phyloP scores from a whole-genome alignment of 2,797 vertebrate genomes.

The Margarornis squamiger region DNA sequence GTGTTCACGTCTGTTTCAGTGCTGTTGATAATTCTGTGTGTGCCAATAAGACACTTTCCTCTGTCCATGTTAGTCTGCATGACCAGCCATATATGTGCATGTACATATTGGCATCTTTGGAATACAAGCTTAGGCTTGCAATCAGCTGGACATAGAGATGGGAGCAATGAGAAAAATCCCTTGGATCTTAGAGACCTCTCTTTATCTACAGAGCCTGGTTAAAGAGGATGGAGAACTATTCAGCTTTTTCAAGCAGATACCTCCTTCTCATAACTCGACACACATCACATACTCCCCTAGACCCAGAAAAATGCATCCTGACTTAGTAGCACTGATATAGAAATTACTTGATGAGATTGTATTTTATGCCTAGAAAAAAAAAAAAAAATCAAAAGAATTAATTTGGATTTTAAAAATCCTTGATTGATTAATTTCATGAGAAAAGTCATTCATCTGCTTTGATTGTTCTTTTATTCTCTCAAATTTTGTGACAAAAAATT shows the following conservation, averaged over 20 bases:
- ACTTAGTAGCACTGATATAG: not conserved
- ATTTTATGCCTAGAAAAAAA: not conserved
- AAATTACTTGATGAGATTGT: not conserved
- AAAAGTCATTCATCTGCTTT: not conserved
- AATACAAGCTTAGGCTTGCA: not conserved
- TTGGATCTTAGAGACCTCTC: not conserved
- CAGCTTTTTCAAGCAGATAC: not conserved
- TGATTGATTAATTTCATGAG: not conserved
- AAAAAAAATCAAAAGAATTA: not conserved
- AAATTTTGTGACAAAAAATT: not conserved
- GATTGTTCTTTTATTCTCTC: not conserved
- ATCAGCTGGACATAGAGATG: not conserved
- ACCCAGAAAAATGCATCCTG: not conserved
- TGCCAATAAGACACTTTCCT: not conserved
- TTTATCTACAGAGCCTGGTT: not conserved
- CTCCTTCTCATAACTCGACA: not conserved
- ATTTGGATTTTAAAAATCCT: not conserved
- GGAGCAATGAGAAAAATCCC: not conserved
- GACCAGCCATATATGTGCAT: fast-evolving
- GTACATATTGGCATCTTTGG: not conserved
- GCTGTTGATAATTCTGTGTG: not conserved
- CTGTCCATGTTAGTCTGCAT: not conserved
- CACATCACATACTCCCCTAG: not conserved
- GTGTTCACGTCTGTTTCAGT: not conserved
- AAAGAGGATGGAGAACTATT: not conserved